Evolutionary conservation across 2,888 invertebrate species (phyloP).

Genomic region (Spatulosminthurus flaviceps): DNA sequence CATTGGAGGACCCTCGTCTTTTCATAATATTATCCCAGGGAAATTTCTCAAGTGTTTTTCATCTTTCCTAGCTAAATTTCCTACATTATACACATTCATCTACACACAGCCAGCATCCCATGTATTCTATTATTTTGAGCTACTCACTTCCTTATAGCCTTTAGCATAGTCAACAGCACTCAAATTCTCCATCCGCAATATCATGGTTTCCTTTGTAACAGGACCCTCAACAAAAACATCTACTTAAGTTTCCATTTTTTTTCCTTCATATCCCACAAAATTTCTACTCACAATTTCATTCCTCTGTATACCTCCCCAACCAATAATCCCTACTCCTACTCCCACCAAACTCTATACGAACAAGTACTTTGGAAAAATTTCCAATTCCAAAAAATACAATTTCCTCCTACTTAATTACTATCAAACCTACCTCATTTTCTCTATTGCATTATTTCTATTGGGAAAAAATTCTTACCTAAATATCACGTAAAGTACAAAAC

Average conservation of each 20-base stretch:
- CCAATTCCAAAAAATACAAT: no score
- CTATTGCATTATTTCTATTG: no score
- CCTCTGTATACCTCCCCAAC: neutral
- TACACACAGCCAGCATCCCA: neutral
- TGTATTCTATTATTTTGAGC: neutral
- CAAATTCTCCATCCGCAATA: conserved; percentile 10
- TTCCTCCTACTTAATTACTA: no score
- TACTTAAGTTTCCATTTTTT: conserved; percentile 5
- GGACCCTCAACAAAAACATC: conserved; percentile 14
- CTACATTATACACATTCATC: neutral
- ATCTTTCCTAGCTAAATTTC: conserved; percentile 16
- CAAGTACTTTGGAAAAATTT: no score
- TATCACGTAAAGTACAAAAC: no score
- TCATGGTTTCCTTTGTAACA: conserved; percentile 8
- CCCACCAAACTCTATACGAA: no score
- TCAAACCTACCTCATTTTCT: no score
- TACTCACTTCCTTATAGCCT: neutral
- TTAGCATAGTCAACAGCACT: neutral
- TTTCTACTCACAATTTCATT: neutral
- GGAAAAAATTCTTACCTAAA: no score
- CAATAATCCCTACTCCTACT: no score
- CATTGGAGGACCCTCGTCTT: conserved; percentile 43
- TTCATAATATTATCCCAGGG: conserved; percentile 44
- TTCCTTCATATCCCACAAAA: neutral
- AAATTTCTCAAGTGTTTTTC: conserved; percentile 41